Evolutionary conservation across 2,113 vertebrate genomes (phyloP).

Genomic region (Agapornis roseicollis): DNA sequence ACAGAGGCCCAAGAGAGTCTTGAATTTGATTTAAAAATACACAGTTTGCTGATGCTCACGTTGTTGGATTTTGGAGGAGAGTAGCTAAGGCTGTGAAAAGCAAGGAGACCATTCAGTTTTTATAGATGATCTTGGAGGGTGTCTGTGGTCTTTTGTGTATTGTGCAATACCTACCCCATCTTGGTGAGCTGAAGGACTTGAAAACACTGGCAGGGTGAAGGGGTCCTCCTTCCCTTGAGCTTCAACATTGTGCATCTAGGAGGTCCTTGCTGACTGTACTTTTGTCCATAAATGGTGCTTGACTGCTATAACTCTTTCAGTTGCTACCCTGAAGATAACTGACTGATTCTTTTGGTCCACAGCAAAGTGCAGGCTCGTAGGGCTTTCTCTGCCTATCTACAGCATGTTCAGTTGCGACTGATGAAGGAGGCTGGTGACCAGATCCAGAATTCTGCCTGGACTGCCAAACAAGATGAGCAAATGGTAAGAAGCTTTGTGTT

Average conservation of each 20-base stretch:
- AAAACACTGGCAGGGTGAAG: background rate
- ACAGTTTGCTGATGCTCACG: background rate
- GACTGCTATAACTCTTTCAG: background rate
- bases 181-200: background rate
- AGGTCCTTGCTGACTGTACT: background rate
- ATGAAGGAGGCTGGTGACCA: constrained; percentile 78
- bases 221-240: background rate
- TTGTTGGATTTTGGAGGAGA: background rate
- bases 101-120: background rate
- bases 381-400: constrained; percentile 93
- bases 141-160: background rate
- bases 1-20: background rate
- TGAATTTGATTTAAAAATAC: constrained; percentile 5
- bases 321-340: background rate
- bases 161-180: background rate
- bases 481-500: constrained; percentile 81
- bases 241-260: background rate
- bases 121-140: background rate
- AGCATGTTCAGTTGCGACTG: constrained; percentile 88
- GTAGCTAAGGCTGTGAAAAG: background rate
- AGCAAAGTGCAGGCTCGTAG: constrained; percentile 95
- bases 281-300: background rate
- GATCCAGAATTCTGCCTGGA: constrained; percentile 75
- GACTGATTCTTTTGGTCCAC: constrained; percentile 20
- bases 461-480: constrained; percentile 88